Evolutionary conservation across 2,113 vertebrate genomes (phyloP).

Genomic region (Phylloscopus trochiloides): DNA sequence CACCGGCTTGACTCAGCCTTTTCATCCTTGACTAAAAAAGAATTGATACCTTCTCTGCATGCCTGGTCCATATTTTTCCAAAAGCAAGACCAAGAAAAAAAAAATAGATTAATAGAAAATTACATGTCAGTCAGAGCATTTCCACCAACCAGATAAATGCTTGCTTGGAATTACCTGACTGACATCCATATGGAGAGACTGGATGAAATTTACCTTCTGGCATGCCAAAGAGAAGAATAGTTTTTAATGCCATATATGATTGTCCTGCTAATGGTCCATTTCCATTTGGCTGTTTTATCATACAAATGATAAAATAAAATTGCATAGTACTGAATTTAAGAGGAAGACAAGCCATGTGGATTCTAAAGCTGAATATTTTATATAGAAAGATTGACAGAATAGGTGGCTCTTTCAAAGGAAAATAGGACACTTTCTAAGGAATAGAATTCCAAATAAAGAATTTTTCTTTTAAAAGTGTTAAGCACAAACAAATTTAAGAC

Average conservation of each 20-base stretch:
- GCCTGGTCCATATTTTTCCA: background rate
- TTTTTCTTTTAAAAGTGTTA: background rate
- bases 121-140: background rate
- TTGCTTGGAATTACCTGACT: background rate
- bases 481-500: background rate
- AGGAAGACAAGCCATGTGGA: background rate
- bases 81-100: background rate
- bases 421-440: background rate
- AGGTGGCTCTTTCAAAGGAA: background rate
- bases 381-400: background rate
- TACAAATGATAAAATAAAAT: background rate
- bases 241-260: background rate
- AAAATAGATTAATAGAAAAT: background rate
- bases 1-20: background rate
- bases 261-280: background rate
- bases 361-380: background rate
- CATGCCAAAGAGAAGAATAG: background rate
- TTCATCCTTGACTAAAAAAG: background rate
- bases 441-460: background rate
- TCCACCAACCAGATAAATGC: background rate
- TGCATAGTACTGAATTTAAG: background rate
- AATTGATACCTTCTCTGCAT: background rate
- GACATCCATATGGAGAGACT: background rate
- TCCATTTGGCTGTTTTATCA: background rate
- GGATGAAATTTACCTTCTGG: background rate